These are phyloP conservation scores for Molossus alvarezi DNA, from an alignment of 2,797 vertebrate genomes.

Conservation along the genomic window DNA sequence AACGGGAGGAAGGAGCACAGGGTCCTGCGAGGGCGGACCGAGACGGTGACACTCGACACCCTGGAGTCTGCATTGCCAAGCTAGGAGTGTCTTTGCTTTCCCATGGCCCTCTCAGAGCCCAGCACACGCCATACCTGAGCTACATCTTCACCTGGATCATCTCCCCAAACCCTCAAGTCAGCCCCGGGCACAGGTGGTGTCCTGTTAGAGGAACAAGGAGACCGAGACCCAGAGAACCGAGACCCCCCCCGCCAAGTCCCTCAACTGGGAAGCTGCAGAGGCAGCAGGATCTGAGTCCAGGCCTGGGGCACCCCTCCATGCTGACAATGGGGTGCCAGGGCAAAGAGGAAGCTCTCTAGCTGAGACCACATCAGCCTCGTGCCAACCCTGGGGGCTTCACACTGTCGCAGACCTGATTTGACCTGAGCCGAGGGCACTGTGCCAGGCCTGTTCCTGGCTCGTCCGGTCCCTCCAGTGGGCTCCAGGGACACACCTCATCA, in stretches of 20 bases:
- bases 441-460: conserved; percentile 55
- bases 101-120: accelerated
- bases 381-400: background rate
- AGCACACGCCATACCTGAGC: accelerated
- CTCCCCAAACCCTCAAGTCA: background rate
- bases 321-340: accelerated
- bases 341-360: background rate
- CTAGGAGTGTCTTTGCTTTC: background rate
- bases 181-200: background rate
- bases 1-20: background rate
- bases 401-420: background rate
- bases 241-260: background rate
- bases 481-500: conserved; percentile 56
- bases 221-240: background rate
- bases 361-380: background rate
- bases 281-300: background rate
- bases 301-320: accelerated
- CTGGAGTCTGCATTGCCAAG: background rate
- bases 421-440: background rate
- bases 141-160: background rate
- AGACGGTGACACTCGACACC: background rate
- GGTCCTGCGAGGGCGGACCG: background rate
- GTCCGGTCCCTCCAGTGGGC: conserved; percentile 74
- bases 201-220: accelerated
- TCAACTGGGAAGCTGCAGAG: background rate